phyloP scores from a whole-genome alignment of 2,888 invertebrate genomes.

The Clusia tigrina region DNA sequence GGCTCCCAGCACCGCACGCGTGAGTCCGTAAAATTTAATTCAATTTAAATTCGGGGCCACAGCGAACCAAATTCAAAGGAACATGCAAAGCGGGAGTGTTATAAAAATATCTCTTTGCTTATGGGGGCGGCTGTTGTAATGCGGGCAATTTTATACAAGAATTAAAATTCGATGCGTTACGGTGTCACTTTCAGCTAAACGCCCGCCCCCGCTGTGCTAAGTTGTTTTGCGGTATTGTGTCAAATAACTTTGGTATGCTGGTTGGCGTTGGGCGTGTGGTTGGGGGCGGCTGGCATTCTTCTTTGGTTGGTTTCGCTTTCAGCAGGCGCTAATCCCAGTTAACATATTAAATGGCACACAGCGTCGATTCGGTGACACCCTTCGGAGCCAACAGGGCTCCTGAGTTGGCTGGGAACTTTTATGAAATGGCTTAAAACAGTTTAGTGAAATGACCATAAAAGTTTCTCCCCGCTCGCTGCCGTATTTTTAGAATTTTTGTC shows the following conservation, averaged over 20 bases:
- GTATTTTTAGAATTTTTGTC: conserved; percentile 44
- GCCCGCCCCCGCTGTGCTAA: neutral
- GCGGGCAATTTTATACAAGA: neutral
- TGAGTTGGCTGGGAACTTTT: neutral
- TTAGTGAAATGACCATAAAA: conserved; percentile 52
- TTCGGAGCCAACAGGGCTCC: neutral
- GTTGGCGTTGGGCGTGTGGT: neutral
- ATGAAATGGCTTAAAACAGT: conserved; percentile 30
- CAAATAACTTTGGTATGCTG: neutral
- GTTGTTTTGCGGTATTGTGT: neutral
- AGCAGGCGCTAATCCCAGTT: conserved; percentile 19
- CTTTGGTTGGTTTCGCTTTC: conserved; percentile 10
- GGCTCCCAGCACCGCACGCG: neutral
- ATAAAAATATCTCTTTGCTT: neutral
- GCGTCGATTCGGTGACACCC: conserved; percentile 4
- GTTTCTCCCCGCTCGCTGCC: too few relatives aligned
- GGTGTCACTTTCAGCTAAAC: conserved; percentile 1
- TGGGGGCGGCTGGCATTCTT: too few relatives aligned
- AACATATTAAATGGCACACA: conserved; percentile 3
- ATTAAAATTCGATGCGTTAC: neutral
- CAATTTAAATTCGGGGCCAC: neutral
- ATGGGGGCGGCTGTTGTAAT: neutral
- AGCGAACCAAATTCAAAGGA: neutral
- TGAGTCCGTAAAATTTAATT: neutral
- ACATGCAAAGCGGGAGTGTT: neutral